A percentile compares a stretch with the other conserved stretches of the same genome.
These are phyloP conservation scores for Austrofundulus limnaeus DNA, from an alignment of 2,113 vertebrate genomes.

Conservation along the genomic window DNA sequence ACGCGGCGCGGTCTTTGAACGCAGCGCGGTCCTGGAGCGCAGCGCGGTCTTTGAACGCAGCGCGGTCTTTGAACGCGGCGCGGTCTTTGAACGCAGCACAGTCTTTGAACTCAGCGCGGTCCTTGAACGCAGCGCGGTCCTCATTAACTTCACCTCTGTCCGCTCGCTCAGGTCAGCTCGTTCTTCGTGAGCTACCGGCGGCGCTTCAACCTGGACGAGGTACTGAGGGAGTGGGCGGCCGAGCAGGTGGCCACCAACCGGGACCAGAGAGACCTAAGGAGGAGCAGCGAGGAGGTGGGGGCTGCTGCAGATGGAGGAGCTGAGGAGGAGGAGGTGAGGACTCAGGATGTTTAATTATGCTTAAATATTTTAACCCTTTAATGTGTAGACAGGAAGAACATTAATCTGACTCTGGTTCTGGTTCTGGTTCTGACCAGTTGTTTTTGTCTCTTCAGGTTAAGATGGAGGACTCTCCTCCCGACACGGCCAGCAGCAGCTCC, in stretches of 20 bases:
- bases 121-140: neutral
- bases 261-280: conserved; percentile 61
- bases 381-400: no score
- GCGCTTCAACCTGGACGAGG: conserved; percentile 90
- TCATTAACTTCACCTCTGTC: neutral
- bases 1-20: no score
- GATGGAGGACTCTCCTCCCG: conserved; percentile 75
- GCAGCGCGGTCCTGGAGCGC: no score
- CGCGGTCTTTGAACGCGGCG: no score
- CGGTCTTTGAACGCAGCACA: no score
- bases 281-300: conserved; percentile 64
- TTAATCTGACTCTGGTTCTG: no score
- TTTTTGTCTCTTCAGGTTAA: conserved; percentile 70
- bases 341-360: neutral
- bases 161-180: conserved; percentile 82
- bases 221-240: conserved; percentile 90
- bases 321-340: conserved; percentile 81
- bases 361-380: no score
- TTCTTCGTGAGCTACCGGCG: conserved; percentile 92
- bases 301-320: conserved; percentile 62
- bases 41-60: no score
- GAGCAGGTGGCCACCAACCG: conserved; percentile 80
- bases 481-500: conserved; percentile 46
- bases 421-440: no score
- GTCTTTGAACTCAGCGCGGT: no score